Percentiles rank a stretch among this genome's conserved stretches.
These are phyloP conservation scores for Nyctibius bracteatus DNA, from an alignment of 2,113 vertebrate species.

Conservation along the genomic window DNA sequence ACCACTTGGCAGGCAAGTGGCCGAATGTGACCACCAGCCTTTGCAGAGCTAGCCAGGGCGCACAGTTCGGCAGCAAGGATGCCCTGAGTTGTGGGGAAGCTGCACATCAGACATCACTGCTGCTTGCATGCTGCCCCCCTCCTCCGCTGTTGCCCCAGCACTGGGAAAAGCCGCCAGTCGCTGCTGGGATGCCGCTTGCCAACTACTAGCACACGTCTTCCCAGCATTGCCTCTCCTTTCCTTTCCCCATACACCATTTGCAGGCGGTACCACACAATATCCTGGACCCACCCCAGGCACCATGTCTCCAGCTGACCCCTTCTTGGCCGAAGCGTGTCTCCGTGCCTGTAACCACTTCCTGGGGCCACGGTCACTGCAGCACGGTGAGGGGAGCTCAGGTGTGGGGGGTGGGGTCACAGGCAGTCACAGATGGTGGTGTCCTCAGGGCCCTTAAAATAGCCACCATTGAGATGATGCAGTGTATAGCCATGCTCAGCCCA, in stretches of 20 bases:
- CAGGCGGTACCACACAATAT: neutral
- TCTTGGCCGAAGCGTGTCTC: fast-evolving
- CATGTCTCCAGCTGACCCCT: neutral
- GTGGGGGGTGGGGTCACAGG: neutral
- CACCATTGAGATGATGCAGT: neutral
- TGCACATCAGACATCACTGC: fast-evolving
- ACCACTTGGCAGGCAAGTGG: neutral
- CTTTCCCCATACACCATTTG: neutral
- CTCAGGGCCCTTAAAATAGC: neutral
- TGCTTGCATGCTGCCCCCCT: neutral
- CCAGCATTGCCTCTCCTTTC: neutral
- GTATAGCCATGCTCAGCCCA: neutral
- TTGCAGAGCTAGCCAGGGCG: neutral
- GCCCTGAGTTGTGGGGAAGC: neutral
- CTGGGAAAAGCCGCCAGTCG: neutral
- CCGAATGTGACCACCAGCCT: neutral
- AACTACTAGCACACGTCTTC: neutral
- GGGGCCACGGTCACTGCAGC: neutral
- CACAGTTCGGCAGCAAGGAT: fast-evolving
- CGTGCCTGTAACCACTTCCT: neutral
- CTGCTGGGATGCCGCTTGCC: neutral
- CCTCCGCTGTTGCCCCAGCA: neutral
- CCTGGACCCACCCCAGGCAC: neutral
- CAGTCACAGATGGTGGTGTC: neutral
- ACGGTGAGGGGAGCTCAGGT: neutral